Evolutionary conservation across 2,888 invertebrate species (phyloP).

Genomic region (Flexamia atlantica): DNA sequence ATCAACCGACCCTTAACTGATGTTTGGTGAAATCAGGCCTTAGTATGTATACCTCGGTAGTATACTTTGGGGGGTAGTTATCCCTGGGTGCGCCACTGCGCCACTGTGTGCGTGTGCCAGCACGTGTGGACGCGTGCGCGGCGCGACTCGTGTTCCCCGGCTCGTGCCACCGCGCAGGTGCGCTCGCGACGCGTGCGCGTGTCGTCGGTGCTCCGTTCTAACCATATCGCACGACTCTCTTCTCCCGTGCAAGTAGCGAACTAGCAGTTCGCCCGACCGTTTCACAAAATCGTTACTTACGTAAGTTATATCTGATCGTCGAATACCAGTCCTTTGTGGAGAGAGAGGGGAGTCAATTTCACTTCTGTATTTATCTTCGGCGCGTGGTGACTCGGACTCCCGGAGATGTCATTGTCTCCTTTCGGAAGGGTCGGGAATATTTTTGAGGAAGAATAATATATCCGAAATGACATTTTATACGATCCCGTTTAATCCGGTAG

Average conservation of each 20-base stretch:
- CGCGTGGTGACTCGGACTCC: slow-evolving; percentile 38
- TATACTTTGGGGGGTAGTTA: too few relatives aligned
- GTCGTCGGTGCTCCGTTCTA: slow-evolving; percentile 8
- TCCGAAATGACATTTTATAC: too few relatives aligned
- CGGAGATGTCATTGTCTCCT: too few relatives aligned
- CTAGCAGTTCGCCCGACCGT: slow-evolving; percentile 33
- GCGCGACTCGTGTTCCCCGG: too few relatives aligned
- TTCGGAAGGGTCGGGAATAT: too few relatives aligned
- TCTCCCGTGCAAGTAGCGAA: slow-evolving; percentile 13
- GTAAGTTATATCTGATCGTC: slow-evolving; percentile 57
- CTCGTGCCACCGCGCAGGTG: background rate
- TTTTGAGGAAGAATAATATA: too few relatives aligned
- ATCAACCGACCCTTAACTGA: too few relatives aligned
- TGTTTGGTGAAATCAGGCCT: too few relatives aligned
- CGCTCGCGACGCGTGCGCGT: background rate
- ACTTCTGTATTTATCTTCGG: slow-evolving; percentile 56
- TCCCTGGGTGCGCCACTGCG: background rate
- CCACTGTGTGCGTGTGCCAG: slow-evolving; percentile 13
- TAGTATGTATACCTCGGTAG: too few relatives aligned
- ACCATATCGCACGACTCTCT: slow-evolving; percentile 48
- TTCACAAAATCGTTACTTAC: slow-evolving; percentile 57
- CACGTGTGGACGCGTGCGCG: slow-evolving; percentile 23
- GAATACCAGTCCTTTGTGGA: slow-evolving; percentile 53
- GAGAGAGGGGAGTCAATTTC: slow-evolving; percentile 50
- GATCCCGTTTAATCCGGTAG: too few relatives aligned